Evolutionary conservation across 2,797 vertebrate species (phyloP).

Genomic region (Moxostoma hubbsi): DNA sequence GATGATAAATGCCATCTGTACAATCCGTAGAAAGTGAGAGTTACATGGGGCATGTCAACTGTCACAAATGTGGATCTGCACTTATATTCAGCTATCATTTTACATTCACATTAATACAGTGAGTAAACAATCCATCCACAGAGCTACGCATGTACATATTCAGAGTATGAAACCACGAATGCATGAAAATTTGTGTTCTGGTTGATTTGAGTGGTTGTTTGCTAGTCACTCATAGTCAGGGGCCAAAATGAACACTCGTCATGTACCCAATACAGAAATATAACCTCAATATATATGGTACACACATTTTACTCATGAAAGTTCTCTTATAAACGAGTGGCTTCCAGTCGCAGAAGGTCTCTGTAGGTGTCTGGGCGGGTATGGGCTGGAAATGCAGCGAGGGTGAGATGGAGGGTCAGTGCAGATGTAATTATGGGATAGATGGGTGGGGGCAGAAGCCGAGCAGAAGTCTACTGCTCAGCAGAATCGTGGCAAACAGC

Average conservation of each 20-base stretch:
- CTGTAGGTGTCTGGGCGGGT: neutral
- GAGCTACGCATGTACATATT: neutral
- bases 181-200: neutral
- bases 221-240: neutral
- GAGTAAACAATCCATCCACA: neutral
- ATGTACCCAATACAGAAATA: neutral
- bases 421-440: slow-evolving; percentile 67
- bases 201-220: neutral
- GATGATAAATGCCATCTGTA: slow-evolving; percentile 38
- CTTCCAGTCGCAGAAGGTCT: neutral
- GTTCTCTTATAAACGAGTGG: neutral
- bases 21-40: slow-evolving; percentile 1
- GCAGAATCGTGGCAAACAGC: slow-evolving; percentile 65
- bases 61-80: slow-evolving; percentile 20
- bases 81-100: neutral
- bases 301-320: neutral
- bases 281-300: neutral
- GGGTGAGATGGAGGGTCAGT: slow-evolving; percentile 40
- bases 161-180: neutral
- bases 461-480: slow-evolving; percentile 65
- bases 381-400: slow-evolving; percentile 16
- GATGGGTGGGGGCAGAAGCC: slow-evolving; percentile 62
- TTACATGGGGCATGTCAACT: slow-evolving; percentile 5
- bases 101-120: neutral
- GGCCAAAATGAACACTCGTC: neutral